Percentiles rank a stretch among this genome's conserved stretches.
Evolutionary conservation across 2,113 vertebrate species (phyloP).

Genomic region (Plecturocebus donacophilus): DNA sequence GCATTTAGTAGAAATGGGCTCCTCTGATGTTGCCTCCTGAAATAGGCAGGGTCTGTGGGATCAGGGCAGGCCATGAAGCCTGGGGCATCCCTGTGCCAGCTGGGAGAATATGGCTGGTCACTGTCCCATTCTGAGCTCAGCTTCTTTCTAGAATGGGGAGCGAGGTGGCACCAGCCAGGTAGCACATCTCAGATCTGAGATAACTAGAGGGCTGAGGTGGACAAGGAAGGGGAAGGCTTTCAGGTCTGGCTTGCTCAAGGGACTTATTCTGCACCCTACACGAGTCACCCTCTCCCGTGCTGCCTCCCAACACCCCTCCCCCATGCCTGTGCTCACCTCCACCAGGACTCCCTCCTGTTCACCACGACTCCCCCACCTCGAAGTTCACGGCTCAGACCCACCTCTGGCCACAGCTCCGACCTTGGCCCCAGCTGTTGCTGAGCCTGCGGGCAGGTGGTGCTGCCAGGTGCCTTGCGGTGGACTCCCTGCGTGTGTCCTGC

Average conservation of each 20-base stretch:
- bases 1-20: background rate
- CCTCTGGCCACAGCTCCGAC: background rate
- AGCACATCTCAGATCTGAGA: background rate
- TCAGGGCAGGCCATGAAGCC: background rate
- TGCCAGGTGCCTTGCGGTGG: background rate
- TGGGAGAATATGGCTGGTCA: no score
- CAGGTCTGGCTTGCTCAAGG: background rate
- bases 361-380: rapidly evolving
- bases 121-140: no score
- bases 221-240: background rate
- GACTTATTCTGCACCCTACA: no score
- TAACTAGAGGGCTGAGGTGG: background rate
- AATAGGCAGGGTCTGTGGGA: background rate
- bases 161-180: background rate
- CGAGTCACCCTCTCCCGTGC: no score
- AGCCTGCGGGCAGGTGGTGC: background rate
- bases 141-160: background rate
- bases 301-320: no score
- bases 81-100: rapidly evolving
- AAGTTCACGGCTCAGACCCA: rapidly evolving
- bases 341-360: no score
- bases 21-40: background rate
- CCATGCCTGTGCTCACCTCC: no score
- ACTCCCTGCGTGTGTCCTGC: background rate
- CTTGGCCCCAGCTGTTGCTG: background rate